phyloP scores from a whole-genome alignment of 2,888 invertebrate genomes.

The Noctuana brunneofusca region DNA sequence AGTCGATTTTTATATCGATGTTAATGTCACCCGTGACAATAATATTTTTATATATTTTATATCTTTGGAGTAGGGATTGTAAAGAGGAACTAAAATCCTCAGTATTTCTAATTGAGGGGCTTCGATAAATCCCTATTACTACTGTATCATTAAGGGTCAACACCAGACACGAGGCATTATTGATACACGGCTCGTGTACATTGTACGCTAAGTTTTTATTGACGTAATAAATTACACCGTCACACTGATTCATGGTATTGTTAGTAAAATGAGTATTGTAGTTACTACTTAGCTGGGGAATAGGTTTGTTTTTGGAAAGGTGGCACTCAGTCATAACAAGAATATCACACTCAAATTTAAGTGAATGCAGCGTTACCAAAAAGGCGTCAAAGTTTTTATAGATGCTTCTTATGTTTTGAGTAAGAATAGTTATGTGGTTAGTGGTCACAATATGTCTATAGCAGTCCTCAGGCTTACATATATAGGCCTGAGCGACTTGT shows the following conservation, averaged over 20 bases:
- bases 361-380: not conserved
- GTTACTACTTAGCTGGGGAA: not conserved
- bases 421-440: not conserved
- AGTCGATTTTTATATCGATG: not conserved
- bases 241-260: not conserved
- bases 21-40: not conserved
- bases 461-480: not conserved
- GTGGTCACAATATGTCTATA: not conserved
- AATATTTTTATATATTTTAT: not conserved
- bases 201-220: not conserved
- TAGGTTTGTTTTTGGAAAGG: not conserved
- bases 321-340: constrained; percentile 6
- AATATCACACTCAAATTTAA: constrained; percentile 1
- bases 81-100: not conserved
- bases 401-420: constrained; percentile 1
- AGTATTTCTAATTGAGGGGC: not conserved
- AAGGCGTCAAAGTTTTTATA: not conserved
- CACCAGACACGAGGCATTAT: not conserved
- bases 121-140: not conserved
- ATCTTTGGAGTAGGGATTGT: not conserved
- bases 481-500: not conserved
- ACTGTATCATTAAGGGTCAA: not conserved
- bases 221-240: not conserved
- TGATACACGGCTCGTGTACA: not conserved
- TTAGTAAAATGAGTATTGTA: not conserved